Evolutionary conservation across 1,140 invertebrate species (phyloP).

Genomic region (Bombus terrestris): DNA sequence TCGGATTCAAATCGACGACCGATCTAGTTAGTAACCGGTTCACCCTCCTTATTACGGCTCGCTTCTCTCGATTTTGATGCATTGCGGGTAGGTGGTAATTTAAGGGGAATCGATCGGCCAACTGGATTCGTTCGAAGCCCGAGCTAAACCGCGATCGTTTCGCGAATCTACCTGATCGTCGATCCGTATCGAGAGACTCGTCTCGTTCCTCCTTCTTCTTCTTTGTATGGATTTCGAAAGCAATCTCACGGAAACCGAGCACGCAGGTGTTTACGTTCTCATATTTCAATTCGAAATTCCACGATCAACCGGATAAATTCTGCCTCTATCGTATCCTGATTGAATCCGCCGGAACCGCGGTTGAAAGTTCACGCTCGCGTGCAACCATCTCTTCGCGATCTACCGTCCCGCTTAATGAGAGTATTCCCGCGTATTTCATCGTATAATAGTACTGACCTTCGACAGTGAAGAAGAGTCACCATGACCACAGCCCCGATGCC

Average conservation of each 20-base stretch:
- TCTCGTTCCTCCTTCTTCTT: conserved; percentile 20
- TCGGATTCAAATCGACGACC: conserved; percentile 38
- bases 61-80: conserved; percentile 52
- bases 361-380: not conserved
- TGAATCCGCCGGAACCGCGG: conserved; percentile 1
- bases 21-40: conserved; percentile 59
- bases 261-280: conserved; percentile 35
- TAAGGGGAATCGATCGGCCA: conserved; percentile 49
- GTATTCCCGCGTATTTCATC: not conserved
- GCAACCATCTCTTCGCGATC: not conserved
- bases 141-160: conserved; percentile 61
- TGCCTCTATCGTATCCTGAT: not conserved
- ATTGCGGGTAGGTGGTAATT: conserved; percentile 62
- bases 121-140: not conserved
- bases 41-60: conserved; percentile 35
- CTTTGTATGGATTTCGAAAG: conserved; percentile 34
- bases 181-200: conserved; percentile 62
- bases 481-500: conserved; percentile 83
- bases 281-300: conserved; percentile 53
- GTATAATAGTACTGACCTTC: conserved; percentile 77
- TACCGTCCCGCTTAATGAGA: not conserved
- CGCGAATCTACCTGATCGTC: conserved; percentile 59
- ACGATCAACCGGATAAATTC: conserved; percentile 16
- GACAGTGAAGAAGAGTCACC: conserved; percentile 83
- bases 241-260: conserved; percentile 45